Evolutionary conservation across 35 echinoderm and acorn worm genomes (phyloP).

Genomic region (Heliocidaris erythrogramma): DNA sequence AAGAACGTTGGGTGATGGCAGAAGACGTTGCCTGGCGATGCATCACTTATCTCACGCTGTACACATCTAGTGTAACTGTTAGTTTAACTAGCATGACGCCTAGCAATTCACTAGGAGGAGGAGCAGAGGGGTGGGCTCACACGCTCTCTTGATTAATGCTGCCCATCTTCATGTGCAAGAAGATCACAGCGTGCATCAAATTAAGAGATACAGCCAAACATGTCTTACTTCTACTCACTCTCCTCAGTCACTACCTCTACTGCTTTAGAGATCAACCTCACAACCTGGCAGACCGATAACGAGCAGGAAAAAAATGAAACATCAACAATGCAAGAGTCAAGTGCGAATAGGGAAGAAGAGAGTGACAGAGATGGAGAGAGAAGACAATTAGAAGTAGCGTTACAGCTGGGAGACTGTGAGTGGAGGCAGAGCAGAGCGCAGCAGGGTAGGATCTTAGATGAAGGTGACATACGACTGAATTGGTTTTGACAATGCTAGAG

Average conservation of each 20-base stretch:
- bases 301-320: slow-evolving; percentile 1
- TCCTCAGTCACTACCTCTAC: not conserved
- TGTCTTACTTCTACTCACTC: not conserved
- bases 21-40: slow-evolving; percentile 5
- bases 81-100: slow-evolving; percentile 7
- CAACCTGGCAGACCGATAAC: not conserved
- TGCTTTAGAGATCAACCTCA: not conserved
- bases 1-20: not conserved
- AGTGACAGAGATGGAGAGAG: slow-evolving; percentile 18
- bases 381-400: slow-evolving; percentile 13
- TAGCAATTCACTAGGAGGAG: not conserved
- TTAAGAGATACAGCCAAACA: not conserved
- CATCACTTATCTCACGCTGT: not conserved
- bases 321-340: not conserved
- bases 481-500: slow-evolving; percentile 32
- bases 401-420: slow-evolving; percentile 20
- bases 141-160: not conserved
- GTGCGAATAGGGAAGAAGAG: not conserved
- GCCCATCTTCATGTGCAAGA: not conserved
- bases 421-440: not conserved
- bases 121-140: not conserved
- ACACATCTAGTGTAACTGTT: not conserved
- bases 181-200: not conserved
- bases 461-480: slow-evolving; percentile 30
- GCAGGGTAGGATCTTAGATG: not conserved